A percentile compares a stretch with the other conserved stretches of the same genome.
Evolutionary conservation across 2,888 invertebrate species (phyloP).

Genomic region (Beris morrisii): DNA sequence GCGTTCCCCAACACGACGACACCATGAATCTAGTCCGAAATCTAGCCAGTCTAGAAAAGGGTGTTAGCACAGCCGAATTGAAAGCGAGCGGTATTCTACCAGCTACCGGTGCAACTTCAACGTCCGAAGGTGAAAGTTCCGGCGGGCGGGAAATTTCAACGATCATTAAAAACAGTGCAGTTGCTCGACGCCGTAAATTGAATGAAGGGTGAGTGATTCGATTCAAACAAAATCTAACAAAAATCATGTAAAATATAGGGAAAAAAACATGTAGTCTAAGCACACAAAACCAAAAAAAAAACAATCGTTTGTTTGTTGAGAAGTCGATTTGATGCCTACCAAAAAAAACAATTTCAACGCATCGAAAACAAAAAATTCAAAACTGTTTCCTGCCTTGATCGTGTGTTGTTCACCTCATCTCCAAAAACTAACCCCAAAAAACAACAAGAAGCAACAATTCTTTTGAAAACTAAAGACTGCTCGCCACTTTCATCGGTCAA

Average conservation of each 20-base stretch:
- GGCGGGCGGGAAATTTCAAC: constrained; percentile 58
- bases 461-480: constrained; percentile 13
- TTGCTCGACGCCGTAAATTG: constrained; percentile 55
- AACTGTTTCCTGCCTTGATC: constrained; percentile 23
- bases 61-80: constrained; percentile 29
- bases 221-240: neutral
- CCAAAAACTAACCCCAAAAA: neutral
- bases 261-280: too few relatives aligned
- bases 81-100: constrained; percentile 25
- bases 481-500: constrained; percentile 21
- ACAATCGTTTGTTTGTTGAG: too few relatives aligned
- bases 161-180: constrained; percentile 58
- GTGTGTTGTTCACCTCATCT: constrained; percentile 8
- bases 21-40: constrained; percentile 52
- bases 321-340: too few relatives aligned
- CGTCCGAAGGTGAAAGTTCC: constrained; percentile 58
- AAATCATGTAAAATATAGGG: too few relatives aligned
- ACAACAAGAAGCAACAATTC: neutral
- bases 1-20: constrained; percentile 48
- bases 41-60: constrained; percentile 49
- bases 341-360: too few relatives aligned
- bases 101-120: constrained; percentile 45
- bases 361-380: neutral
- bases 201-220: constrained; percentile 58
- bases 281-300: too few relatives aligned